Conservation (phyloP, 2,113 vertebrate species). For the Caranx ignobilis region DNA sequence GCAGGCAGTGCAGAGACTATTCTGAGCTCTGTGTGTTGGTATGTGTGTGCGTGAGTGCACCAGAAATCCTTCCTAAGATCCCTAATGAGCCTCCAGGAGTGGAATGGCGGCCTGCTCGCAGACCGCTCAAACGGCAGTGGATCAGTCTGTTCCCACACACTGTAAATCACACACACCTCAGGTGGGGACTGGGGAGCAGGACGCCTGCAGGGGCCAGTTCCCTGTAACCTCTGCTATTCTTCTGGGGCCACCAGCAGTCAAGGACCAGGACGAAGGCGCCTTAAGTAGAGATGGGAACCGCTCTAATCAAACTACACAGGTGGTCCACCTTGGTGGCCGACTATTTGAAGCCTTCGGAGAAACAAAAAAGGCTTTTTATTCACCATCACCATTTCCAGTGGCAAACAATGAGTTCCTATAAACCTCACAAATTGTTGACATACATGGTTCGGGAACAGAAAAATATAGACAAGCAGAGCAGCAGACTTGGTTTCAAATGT, state of each 20-base stretch:
- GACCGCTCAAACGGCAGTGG: conserved; percentile 73
- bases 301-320: conserved; percentile 79
- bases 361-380: conserved; percentile 44
- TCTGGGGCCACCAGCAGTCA: conserved; percentile 76
- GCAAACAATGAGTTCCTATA: conserved; percentile 35
- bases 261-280: conserved; percentile 60
- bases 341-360: conserved; percentile 40
- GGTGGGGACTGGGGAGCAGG: conserved; percentile 62
- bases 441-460: not conserved
- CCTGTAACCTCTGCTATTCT: conserved; percentile 67
- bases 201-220: conserved; percentile 66
- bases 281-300: conserved; percentile 72
- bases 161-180: conserved; percentile 84
- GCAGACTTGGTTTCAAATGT: not conserved
- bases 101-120: conserved; percentile 51
- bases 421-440: not conserved
- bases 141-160: conserved; percentile 82
- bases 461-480: not conserved
- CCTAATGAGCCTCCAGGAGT: conserved; percentile 75
- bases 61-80: conserved; percentile 69
- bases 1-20: conserved; percentile 51
- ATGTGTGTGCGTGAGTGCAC: conserved; percentile 61
- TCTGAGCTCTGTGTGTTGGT: conserved; percentile 49
- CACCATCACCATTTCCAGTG: not conserved
- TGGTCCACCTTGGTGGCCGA: conserved; percentile 85